Conservation (phyloP, 2,113 vertebrate genomes). For the Cheilinus undulatus region DNA sequence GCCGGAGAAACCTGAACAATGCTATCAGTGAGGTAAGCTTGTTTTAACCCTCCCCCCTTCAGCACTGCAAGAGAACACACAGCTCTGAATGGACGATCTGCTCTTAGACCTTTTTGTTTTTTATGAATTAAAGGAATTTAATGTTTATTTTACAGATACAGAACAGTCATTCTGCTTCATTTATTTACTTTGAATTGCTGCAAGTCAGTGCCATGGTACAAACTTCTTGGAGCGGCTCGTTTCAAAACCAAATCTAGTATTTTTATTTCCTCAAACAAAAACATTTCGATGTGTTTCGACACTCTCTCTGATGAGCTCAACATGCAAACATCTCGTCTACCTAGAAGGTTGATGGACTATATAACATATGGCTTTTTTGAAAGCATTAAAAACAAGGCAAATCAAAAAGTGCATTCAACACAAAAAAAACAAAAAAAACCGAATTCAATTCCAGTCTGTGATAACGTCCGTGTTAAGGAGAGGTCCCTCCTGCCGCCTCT, state of each 20-base stretch:
- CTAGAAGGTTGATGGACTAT: slow-evolving; percentile 80
- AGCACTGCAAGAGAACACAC: slow-evolving; percentile 14
- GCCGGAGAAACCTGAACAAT: slow-evolving; percentile 53
- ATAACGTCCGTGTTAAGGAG: slow-evolving; percentile 65
- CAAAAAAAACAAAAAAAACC: slow-evolving; percentile 58
- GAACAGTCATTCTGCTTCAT: slow-evolving; percentile 83
- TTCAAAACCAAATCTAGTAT: slow-evolving; percentile 63
- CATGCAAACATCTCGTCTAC: slow-evolving; percentile 85
- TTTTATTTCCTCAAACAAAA: slow-evolving; percentile 65
- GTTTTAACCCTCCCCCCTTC: slow-evolving; percentile 10
- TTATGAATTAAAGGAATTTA: slow-evolving; percentile 83
- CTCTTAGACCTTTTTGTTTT: slow-evolving; percentile 45
- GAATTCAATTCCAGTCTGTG: slow-evolving; percentile 80
- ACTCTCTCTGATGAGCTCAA: slow-evolving; percentile 78
- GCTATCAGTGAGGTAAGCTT: slow-evolving; percentile 49
- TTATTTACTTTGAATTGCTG: slow-evolving; percentile 82
- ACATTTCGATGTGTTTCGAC: slow-evolving; percentile 73
- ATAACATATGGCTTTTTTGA: slow-evolving; percentile 88
- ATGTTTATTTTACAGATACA: slow-evolving; percentile 88
- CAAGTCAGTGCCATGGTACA: slow-evolving; percentile 85
- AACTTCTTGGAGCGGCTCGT: slow-evolving; percentile 80
- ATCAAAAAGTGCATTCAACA: slow-evolving; percentile 87
- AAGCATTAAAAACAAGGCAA: slow-evolving; percentile 83
- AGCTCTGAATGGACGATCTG: slow-evolving; percentile 64
- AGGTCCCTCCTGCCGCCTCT: slow-evolving; percentile 48